Evolutionary conservation across 2,113 vertebrate genomes (phyloP), one percentile per base, ranked within the genome.

Genomic region (Sigmodon hispidus): DNA sequence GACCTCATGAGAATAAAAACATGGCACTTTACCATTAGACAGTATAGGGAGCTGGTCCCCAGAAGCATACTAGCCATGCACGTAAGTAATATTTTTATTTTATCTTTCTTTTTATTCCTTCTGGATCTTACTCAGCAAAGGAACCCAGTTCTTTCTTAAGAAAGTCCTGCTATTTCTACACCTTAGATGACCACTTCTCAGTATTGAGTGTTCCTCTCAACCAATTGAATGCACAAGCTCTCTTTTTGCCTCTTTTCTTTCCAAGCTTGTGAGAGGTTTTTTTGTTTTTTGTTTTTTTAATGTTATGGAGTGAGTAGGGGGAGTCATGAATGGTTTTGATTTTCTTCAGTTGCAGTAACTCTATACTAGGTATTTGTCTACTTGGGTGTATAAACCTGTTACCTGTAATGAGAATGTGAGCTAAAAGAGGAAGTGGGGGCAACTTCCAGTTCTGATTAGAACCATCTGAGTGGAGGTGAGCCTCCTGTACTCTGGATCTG

Each of bases 1-100:
- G 99, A 99, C 98, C 99, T 99, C 98, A 99, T 99, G 99, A 99
- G 99, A 98, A 99, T 99, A 98, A 99, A 99, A 99, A 99, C 99
- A 63, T 99, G 99, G 99, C 99, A 99, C 99, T 99, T 99, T 99
- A 99, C 99, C 98, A 99, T 99, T 98, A 99, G 99, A 98, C 99
- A 99, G 98, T 99, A 99, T 98, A 98, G 99, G 98, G 99, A 99
- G 98, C 98, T 99, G 98, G 99, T 99, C 98, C 99, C 99, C 72
- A 99, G 99, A 98, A 99, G 99, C 98, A 99, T 99, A 97, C 99
- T 99, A 98, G 99, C 99, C 99, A 99, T 99, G 99, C 99, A 99
- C 98, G 99, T 99, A 99, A 99, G 99, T 99, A 98, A 96, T 94
- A 52, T 91, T 92, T 84, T 77, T 89, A 4, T 50, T 80, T 70